phyloP scores from a whole-genome alignment of 2,797 vertebrate species.

The Picus viridis region DNA sequence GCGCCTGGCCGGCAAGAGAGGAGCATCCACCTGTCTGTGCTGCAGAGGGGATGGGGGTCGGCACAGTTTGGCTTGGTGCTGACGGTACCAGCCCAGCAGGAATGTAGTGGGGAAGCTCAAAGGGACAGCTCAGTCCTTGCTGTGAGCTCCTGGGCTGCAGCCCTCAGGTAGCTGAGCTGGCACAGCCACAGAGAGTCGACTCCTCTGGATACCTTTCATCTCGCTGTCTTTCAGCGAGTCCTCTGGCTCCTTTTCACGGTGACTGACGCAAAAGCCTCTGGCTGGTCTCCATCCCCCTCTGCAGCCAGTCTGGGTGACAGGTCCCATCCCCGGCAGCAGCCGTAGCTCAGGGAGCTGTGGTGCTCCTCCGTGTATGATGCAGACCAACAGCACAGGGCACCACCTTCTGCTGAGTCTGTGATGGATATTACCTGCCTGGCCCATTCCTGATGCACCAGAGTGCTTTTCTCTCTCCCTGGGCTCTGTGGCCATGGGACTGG shows the following conservation, averaged over 20 bases:
- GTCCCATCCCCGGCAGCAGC: neutral
- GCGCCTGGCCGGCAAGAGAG: neutral
- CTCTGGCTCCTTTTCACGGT: neutral
- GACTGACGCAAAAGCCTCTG: neutral
- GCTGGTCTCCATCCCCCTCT: neutral
- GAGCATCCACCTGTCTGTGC: rapidly evolving
- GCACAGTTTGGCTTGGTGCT: too few species aligned
- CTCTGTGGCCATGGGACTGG: rapidly evolving
- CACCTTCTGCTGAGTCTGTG: rapidly evolving
- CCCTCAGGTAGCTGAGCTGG: rapidly evolving
- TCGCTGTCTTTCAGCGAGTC: neutral
- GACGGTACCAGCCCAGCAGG: neutral
- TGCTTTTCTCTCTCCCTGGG: neutral
- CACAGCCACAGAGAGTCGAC: neutral
- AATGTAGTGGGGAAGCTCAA: neutral
- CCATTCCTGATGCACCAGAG: rapidly evolving
- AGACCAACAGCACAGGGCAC: rapidly evolving
- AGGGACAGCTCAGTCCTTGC: neutral
- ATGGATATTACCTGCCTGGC: neutral
- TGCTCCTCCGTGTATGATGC: rapidly evolving
- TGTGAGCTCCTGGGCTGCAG: neutral
- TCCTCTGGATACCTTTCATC: neutral
- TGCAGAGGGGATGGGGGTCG: neutral
- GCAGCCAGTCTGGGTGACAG: neutral
- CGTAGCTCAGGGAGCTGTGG: rapidly evolving